Evolutionary conservation across 2,797 vertebrate genomes (phyloP), one percentile per base, ranked within the genome.

Genomic region (Typhlichthys eigenmanni): DNA sequence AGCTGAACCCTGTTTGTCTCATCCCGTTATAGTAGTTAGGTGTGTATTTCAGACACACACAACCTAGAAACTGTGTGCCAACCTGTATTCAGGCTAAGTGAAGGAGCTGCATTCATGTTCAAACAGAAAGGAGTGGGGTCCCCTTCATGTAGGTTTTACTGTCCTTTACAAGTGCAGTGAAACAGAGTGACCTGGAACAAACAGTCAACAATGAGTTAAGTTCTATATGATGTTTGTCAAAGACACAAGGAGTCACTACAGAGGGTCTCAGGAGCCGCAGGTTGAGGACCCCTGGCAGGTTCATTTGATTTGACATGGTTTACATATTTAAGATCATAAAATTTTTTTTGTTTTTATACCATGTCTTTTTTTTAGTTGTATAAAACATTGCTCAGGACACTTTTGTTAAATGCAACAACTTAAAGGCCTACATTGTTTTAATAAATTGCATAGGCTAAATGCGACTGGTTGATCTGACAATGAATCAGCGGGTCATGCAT

Each of bases 171-270:
- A 86, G 84, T 88, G 72, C 61, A 85, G 72, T 76, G 83, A 84
- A 85, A 87, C 83, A 89, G 87, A 90, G 82, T 85, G 81, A 84
- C 86, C 86, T 80, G 72, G 70, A 91, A 90, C 85, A 90, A 88
- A 90, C 78, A 79, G 81, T 86, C 80, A 82, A 92, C 88, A 91
- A 90, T 88, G 81, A 87, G 81, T 24, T 24, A 24, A 24, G 24
- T 24, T 24, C 24, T 24, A 24, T 24, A 24, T 24, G 24, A 24
- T 24, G 24, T 24, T 24, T 24, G 24, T 24, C 24, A 24, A 24
- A 24, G 24, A 2, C 24, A 24, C 24, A 24, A 24, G 24, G 24
- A 24, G 24, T 0, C 24, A 24, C 24, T 24, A 3, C 24, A 24
- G 24, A 24, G 24, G 24, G 24, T 2, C 24, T 24, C 24, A 24